phyloP scores from a whole-genome alignment of 2,113 vertebrate genomes.

The Sigmodon hispidus region DNA sequence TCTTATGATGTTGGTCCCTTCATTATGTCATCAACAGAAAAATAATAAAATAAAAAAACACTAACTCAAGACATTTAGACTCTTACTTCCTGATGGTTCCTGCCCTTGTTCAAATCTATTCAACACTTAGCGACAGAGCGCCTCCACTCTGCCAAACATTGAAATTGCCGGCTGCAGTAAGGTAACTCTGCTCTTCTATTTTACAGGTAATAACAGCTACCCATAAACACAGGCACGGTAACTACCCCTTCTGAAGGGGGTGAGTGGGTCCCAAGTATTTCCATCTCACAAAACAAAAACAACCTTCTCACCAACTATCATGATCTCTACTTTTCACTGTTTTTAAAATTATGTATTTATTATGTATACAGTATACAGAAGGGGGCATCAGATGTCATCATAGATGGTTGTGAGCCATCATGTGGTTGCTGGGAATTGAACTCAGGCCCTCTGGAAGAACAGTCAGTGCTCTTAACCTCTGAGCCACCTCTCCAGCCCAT shows the following conservation, averaged over 20 bases:
- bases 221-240: neutral
- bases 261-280: neutral
- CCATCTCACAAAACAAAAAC: neutral
- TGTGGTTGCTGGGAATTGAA: too few species aligned
- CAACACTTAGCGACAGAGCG: neutral
- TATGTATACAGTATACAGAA: too few species aligned
- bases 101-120: neutral
- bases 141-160: neutral
- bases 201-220: neutral
- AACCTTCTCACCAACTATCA: neutral
- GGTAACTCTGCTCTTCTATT: neutral
- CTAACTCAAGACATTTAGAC: neutral
- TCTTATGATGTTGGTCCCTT: neutral
- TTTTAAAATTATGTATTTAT: too few species aligned
- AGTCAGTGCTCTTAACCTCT: too few species aligned
- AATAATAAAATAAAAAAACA: neutral
- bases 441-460: too few species aligned
- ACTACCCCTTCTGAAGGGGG: neutral
- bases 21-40: neutral
- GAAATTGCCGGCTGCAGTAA: neutral
- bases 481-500: too few species aligned
- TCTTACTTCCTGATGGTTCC: neutral
- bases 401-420: too few species aligned
- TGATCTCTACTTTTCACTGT: neutral
- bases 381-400: too few species aligned